These are phyloP conservation scores for Eupithecia vulgata DNA, from an alignment of 2,888 invertebrate genomes.

Conservation along the genomic window DNA sequence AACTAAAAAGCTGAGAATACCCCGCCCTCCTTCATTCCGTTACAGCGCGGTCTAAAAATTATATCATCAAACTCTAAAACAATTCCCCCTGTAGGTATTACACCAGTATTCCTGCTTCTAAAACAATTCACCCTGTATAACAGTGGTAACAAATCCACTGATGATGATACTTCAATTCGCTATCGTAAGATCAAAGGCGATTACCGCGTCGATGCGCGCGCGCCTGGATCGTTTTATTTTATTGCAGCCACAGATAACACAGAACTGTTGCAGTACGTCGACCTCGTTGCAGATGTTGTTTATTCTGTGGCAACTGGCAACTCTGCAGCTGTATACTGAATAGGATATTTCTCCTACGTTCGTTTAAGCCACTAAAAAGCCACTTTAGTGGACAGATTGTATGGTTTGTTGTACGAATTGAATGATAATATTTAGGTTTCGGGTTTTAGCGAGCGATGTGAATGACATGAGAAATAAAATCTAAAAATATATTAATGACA, in stretches of 20 bases:
- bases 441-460: too few relatives aligned
- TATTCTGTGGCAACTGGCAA: conserved; percentile 1
- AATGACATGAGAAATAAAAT: too few relatives aligned
- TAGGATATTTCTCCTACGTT: too few relatives aligned
- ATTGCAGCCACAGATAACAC: conserved; percentile 40
- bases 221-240: conserved; percentile 45
- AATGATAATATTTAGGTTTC: too few relatives aligned
- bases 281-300: neutral
- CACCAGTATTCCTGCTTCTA: neutral
- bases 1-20: neutral
- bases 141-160: neutral
- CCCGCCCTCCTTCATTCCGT: neutral
- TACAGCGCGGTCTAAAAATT: neutral
- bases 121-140: neutral
- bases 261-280: conserved; percentile 11
- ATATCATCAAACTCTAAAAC: neutral
- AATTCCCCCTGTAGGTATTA: neutral
- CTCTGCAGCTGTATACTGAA: conserved; percentile 6
- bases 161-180: conserved; percentile 20
- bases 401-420: too few relatives aligned
- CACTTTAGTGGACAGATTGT: too few relatives aligned
- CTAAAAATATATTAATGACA: too few relatives aligned
- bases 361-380: too few relatives aligned
- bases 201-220: conserved; percentile 30
- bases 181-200: conserved; percentile 30